A percentile compares a stretch with the other conserved stretches of the same genome.
Conservation (phyloP, 2,113 vertebrate species). For the Coracopsis vasa region DNA sequence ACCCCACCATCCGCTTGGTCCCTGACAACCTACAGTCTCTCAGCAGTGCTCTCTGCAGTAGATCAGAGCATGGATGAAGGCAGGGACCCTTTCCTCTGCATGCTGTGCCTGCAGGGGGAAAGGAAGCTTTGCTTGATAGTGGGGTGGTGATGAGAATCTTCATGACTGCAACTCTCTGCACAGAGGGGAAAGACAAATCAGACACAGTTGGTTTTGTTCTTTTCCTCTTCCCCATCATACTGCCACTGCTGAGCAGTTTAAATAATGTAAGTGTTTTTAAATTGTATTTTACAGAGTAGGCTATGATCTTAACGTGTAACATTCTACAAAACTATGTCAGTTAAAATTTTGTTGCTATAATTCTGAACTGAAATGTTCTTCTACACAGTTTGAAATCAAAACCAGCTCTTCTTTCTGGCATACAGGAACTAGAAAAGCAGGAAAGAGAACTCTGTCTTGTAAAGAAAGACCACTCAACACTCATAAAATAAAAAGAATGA, state of each 20-base stretch:
- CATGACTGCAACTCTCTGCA: neutral
- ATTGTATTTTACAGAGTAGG: neutral
- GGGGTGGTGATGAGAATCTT: neutral
- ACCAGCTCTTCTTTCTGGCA: neutral
- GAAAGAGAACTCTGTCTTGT: neutral
- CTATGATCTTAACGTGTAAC: neutral
- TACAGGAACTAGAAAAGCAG: neutral
- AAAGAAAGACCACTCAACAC: neutral
- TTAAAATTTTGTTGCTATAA: neutral
- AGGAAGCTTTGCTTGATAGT: neutral
- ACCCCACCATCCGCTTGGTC: fast-evolving
- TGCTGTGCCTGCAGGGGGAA: neutral
- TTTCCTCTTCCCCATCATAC: neutral
- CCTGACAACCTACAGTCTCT: neutral
- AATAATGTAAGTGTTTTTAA: neutral
- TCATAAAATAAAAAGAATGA: neutral
- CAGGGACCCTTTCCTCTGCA: neutral
- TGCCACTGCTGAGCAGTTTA: neutral
- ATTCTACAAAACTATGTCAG: neutral
- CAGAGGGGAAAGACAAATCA: neutral
- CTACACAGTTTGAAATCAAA: neutral
- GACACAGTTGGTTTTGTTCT: neutral
- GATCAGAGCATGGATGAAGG: fast-evolving
- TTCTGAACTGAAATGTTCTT: neutral
- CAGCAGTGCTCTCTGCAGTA: neutral